A percentile compares a stretch with the other conserved stretches of the same genome.
These are phyloP conservation scores for Pteropus alecto DNA, from an alignment of 2,113 vertebrate genomes.

Conservation along the genomic window DNA sequence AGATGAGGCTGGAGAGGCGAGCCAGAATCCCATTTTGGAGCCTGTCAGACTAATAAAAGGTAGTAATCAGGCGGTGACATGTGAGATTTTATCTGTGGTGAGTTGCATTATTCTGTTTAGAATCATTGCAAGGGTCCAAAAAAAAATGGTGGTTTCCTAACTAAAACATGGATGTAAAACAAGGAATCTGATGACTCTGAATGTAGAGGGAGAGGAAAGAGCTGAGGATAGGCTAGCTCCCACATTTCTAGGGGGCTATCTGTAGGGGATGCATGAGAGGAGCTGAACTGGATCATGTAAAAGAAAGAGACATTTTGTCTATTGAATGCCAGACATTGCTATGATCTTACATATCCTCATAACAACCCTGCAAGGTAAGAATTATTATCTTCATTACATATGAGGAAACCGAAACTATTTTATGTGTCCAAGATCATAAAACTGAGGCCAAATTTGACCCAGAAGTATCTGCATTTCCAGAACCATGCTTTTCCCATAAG, in stretches of 20 bases:
- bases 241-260: neutral
- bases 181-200: neutral
- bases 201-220: neutral
- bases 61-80: neutral
- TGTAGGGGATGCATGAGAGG: neutral
- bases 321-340: neutral
- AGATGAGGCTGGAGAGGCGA: neutral
- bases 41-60: neutral
- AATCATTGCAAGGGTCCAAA: neutral
- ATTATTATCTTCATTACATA: neutral
- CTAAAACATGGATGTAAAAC: neutral
- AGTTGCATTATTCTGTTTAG: neutral
- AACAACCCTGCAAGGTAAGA: neutral
- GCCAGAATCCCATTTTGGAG: neutral
- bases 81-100: neutral
- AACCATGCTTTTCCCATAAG: neutral
- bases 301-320: neutral
- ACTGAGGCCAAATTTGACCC: neutral
- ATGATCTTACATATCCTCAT: neutral
- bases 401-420: conserved; percentile 9
- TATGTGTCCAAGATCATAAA: neutral
- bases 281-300: neutral
- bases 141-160: neutral
- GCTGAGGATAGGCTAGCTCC: neutral
- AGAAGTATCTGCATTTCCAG: neutral